These are phyloP conservation scores for Entomyzon cyanotis DNA, from an alignment of 2,113 vertebrate species.

Conservation along the genomic window DNA sequence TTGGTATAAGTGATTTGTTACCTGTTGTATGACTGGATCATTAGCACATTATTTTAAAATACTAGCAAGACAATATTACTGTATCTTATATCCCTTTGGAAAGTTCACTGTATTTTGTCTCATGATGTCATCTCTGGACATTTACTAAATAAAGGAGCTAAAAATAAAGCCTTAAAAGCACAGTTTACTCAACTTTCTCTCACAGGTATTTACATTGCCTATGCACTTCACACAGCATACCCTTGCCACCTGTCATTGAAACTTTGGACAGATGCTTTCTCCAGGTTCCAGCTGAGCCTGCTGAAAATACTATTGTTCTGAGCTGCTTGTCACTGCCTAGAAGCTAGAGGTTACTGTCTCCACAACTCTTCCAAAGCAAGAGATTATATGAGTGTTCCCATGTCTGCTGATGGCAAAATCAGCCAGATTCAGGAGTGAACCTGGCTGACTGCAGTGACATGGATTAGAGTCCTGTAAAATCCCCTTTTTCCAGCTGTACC, in stretches of 20 bases:
- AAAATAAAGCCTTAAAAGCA: constrained; percentile 6
- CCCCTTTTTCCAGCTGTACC: background rate
- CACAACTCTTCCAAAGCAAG: background rate
- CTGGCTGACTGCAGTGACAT: background rate
- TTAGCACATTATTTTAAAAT: background rate
- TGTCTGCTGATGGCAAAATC: background rate
- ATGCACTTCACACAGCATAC: background rate
- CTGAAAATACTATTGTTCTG: constrained; percentile 34
- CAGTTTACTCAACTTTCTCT: background rate
- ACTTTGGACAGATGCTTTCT: constrained; percentile 24
- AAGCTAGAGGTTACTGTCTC: constrained; percentile 21
- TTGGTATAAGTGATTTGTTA: background rate
- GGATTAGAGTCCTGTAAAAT: background rate
- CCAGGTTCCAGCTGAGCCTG: constrained; percentile 36
- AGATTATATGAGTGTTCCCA: background rate
- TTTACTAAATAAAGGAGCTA: background rate
- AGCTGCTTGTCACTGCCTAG: background rate
- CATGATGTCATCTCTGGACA: background rate
- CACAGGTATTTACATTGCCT: background rate
- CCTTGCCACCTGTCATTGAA: constrained; percentile 33
- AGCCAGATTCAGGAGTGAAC: background rate
- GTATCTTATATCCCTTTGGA: background rate
- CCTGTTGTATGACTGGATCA: background rate
- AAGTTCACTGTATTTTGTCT: background rate
- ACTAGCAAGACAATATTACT: background rate